phyloP scores from a whole-genome alignment of 1,140 invertebrate species.

The Leptinotarsa undecemlineata region DNA sequence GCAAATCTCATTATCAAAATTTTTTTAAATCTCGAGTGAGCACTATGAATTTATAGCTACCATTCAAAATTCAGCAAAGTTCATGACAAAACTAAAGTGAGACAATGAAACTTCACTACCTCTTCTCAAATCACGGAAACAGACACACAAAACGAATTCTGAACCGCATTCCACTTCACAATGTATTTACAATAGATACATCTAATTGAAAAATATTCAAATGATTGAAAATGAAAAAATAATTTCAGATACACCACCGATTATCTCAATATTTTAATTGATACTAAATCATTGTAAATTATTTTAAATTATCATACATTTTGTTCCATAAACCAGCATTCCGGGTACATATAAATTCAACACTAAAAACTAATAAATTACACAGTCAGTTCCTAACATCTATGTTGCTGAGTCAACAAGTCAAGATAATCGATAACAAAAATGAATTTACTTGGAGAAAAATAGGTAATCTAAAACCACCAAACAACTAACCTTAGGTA shows the following conservation, averaged over 20 bases:
- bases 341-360: conserved; percentile 1
- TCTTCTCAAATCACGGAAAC: not conserved
- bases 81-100: not conserved
- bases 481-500: too few species aligned
- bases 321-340: conserved; percentile 26
- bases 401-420: not conserved
- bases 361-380: conserved; percentile 3
- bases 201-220: not conserved
- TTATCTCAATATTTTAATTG: not conserved
- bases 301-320: not conserved
- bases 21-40: too few species aligned
- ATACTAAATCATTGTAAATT: not conserved
- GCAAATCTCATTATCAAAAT: too few species aligned
- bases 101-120: not conserved
- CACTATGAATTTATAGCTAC: too few species aligned
- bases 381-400: not conserved
- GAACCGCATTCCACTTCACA: not conserved
- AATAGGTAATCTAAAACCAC: too few species aligned
- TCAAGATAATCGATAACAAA: not conserved
- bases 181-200: conserved; percentile 16
- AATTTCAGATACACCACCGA: not conserved
- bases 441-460: too few species aligned
- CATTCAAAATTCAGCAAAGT: too few species aligned
- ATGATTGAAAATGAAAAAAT: not conserved
- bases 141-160: not conserved